A percentile compares a stretch with the other conserved stretches of the same genome.
Evolutionary conservation across 2,797 vertebrate species (phyloP).

Genomic region (Sebastes matsubarae): DNA sequence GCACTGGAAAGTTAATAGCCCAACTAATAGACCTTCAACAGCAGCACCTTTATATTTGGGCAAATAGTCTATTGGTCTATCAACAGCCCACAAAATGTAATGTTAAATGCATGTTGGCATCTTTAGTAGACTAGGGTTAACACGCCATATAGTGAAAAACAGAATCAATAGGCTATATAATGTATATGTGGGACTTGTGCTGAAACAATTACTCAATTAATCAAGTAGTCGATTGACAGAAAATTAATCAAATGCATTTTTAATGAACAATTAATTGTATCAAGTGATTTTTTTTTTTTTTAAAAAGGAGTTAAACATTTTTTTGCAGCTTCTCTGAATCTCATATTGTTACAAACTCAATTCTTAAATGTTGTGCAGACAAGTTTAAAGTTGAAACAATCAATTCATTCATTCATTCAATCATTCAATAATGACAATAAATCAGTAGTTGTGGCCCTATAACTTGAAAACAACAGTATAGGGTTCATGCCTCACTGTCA

Average conservation of each 20-base stretch:
- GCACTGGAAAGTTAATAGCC: not conserved
- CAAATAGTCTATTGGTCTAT: not conserved
- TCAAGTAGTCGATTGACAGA: not conserved
- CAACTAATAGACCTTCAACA: not conserved
- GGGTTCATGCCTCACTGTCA: not conserved
- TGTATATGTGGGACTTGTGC: not conserved
- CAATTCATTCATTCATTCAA: not conserved
- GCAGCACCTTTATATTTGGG: not conserved
- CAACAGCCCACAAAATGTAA: not conserved
- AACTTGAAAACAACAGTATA: not conserved
- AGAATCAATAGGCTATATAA: not conserved
- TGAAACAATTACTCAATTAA: not conserved
- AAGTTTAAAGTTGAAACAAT: not conserved
- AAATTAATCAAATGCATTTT: not conserved
- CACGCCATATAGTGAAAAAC: not conserved
- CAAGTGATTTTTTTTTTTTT: not conserved
- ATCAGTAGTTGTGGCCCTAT: not conserved
- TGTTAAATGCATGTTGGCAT: not conserved
- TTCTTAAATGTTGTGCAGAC: not conserved
- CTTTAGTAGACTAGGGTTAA: not conserved
- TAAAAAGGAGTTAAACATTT: too few relatives aligned
- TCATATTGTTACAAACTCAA: not conserved
- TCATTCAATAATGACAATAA: not conserved
- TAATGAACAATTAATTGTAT: not conserved
- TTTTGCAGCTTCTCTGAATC: not conserved